A percentile compares a stretch with the other conserved stretches of the same genome.
Conservation (phyloP, 2,797 vertebrate genomes). For the Paratrypauchen microcephalus region DNA sequence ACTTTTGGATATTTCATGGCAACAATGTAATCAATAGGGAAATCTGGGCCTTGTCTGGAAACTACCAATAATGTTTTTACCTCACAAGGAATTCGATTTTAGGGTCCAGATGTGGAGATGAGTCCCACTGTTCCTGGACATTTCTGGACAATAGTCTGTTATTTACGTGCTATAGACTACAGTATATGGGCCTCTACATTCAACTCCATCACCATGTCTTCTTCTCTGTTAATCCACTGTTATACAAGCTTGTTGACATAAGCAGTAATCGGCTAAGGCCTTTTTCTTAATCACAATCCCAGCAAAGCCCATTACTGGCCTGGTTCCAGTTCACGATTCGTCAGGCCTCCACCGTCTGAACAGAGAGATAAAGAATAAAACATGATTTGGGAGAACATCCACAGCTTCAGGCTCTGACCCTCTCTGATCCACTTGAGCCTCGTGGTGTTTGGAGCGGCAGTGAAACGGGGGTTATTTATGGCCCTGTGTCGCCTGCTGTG, state of each 20-base stretch:
- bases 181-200: neutral
- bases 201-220: neutral
- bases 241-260: neutral
- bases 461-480: slow-evolving; percentile 33
- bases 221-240: neutral
- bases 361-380: slow-evolving; percentile 26
- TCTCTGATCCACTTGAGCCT: slow-evolving; percentile 4
- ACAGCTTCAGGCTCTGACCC: slow-evolving; percentile 23
- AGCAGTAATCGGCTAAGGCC: neutral
- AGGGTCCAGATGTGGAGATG: too few species aligned
- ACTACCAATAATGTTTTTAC: too few species aligned
- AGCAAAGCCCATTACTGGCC: slow-evolving; percentile 1
- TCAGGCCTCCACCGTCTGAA: slow-evolving; percentile 9
- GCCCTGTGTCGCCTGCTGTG: slow-evolving; percentile 25
- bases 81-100: too few species aligned
- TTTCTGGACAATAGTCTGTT: too few species aligned
- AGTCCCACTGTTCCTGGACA: too few species aligned
- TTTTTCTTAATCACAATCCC: slow-evolving; percentile 4
- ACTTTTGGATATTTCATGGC: too few species aligned
- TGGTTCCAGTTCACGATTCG: neutral
- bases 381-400: slow-evolving; percentile 17
- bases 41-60: too few species aligned
- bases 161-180: too few species aligned
- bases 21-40: too few species aligned
- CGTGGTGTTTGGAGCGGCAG: neutral